These are phyloP conservation scores for Scaptomyza parva DNA, from an alignment of 2,888 invertebrate species.

Conservation along the genomic window DNA sequence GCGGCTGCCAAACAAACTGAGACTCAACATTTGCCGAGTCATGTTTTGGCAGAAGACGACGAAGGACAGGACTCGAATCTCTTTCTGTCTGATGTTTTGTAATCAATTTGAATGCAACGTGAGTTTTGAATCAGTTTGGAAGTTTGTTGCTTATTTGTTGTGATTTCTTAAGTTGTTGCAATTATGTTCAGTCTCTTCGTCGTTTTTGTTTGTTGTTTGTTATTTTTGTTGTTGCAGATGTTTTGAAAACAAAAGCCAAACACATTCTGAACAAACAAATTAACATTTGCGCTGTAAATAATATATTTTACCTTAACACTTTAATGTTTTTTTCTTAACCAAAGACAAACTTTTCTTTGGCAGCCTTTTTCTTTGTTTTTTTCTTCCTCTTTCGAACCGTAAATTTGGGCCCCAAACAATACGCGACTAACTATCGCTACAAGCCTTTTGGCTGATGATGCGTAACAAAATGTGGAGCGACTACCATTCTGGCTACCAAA, in stretches of 20 bases:
- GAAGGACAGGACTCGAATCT: constrained; percentile 52
- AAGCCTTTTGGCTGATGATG: constrained; percentile 40
- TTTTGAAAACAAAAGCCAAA: constrained; percentile 47
- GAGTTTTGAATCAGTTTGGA: constrained; percentile 51
- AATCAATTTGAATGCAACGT: constrained; percentile 75
- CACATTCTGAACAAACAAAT: constrained; percentile 34
- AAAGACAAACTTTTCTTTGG: constrained; percentile 30
- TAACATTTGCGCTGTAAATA: constrained; percentile 45
- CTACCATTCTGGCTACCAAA: constrained; percentile 49
- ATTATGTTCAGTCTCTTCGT: constrained; percentile 59
- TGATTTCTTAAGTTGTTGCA: constrained; percentile 78
- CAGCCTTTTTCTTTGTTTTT: constrained; percentile 36
- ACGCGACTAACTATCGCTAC: constrained; percentile 63
- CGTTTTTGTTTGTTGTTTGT: constrained; percentile 12
- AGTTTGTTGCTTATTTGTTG: constrained; percentile 70
- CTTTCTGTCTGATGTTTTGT: constrained; percentile 43
- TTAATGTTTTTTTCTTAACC: constrained; percentile 34
- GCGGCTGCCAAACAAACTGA: constrained; percentile 53
- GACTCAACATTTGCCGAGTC: constrained; percentile 65
- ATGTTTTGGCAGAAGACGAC: constrained; percentile 74
- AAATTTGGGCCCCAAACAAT: constrained; percentile 64
- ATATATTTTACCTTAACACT: constrained; percentile 52
- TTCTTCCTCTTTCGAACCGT: constrained; percentile 46
- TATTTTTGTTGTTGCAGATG: constrained; percentile 28
- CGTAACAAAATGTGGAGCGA: constrained; percentile 66